These are phyloP conservation scores for Sericinus montela DNA, from an alignment of 2,888 invertebrate species.

Conservation along the genomic window DNA sequence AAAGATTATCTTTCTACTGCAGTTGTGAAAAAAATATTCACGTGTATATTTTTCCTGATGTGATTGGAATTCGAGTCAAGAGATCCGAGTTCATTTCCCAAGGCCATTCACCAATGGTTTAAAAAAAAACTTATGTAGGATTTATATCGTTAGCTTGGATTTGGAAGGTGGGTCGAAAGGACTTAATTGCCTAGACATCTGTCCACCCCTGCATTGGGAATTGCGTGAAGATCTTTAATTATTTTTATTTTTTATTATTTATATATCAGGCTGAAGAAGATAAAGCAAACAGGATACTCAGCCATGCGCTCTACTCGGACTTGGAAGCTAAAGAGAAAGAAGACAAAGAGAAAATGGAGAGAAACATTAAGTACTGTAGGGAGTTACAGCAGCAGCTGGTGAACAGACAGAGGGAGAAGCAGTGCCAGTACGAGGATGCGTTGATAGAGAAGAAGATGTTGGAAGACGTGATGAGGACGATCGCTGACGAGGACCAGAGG, in stretches of 20 bases:
- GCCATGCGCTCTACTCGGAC: conserved; percentile 53
- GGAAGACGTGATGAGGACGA: conserved; percentile 79
- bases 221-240: no score
- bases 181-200: no score
- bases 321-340: conserved; percentile 51
- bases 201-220: no score
- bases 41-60: no score
- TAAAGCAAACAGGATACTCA: conserved; percentile 48
- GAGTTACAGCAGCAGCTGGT: conserved; percentile 81
- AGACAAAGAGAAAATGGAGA: conserved; percentile 39
- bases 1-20: no score
- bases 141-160: no score
- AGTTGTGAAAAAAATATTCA: no score
- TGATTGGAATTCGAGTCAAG: no score
- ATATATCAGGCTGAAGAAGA: conserved; percentile 54
- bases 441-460: conserved; percentile 81
- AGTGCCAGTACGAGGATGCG: conserved; percentile 78
- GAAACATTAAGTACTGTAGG: conserved; percentile 54
- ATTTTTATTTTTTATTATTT: background rate
- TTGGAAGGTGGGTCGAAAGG: no score
- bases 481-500: conserved; percentile 81
- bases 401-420: conserved; percentile 63
- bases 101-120: no score
- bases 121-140: no score
- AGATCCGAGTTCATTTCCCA: no score